Evolutionary conservation across 2,888 invertebrate species (phyloP), one percentile per base, ranked within the genome.

Genomic region (Lepetodrilus schrolli): DNA sequence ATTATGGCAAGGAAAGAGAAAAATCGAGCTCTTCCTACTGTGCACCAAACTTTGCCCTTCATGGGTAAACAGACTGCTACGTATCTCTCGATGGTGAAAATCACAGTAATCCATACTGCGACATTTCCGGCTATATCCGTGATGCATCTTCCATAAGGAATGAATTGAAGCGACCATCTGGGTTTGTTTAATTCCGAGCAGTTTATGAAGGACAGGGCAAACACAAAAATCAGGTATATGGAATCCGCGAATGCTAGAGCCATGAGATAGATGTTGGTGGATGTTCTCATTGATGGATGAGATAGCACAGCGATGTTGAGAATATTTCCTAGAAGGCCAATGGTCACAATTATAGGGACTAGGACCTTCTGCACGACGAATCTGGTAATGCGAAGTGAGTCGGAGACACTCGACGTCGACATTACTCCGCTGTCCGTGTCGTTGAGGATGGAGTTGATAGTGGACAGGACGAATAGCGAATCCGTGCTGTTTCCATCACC

Each of bases 41-140:
- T 94, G 37, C 84, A 84, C 84, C 82, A 84, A 13, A 70, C 92
- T 90, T 93, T 93, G 49, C 94, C 94, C 78, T 93, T 92, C 88
- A 95, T 93, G 20, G 95, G 95, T 90, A 94, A 93, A 83, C 94
- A 94, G 23, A 95, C 94, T 30, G 94, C 94, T 77, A 95, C 93
- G 91, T 94, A 95, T 66, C 95, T 92, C 90, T 95, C 95, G 72
- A 95, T 92, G 21, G 95, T 95, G 88, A 95, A 95, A 75, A 94
- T 93, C 26, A 94, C 94, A 34, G 94, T 94, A 80, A 95, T 91
- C 94, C 94, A 95, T 65, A 94, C 94, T 66, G 94, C 94, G 38
- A 94, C 93, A 85, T 94, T 94, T 83, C 91, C 92, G 72, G 87
- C 93, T 30, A 94, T 93, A 90, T 95, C 94, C 68, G 93, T 92